Percentiles rank a stretch among this genome's conserved stretches.
phyloP scores from a whole-genome alignment of 2,113 vertebrate genomes.

The Lepus americanus region DNA sequence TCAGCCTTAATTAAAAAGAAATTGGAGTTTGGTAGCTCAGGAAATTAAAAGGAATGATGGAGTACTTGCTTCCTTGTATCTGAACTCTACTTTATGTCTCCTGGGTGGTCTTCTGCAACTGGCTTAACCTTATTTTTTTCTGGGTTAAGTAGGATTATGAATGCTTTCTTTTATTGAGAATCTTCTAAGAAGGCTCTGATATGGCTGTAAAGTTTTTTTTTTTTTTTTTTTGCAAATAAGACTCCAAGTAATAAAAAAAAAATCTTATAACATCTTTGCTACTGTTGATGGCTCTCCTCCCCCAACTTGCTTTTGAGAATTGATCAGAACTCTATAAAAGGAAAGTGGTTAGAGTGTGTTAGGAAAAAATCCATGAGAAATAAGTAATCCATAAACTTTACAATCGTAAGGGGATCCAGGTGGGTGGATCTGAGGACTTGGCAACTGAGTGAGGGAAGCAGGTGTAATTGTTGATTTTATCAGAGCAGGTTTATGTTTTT shows the following conservation, averaged over 20 bases:
- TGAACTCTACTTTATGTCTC: not conserved
- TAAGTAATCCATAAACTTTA: constrained; percentile 79
- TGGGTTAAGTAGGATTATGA: constrained; percentile 24
- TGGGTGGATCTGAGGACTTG: constrained; percentile 79
- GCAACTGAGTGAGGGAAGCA: constrained; percentile 67
- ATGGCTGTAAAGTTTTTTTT: constrained; percentile 50
- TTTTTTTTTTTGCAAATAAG: not conserved
- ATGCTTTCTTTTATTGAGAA: not conserved
- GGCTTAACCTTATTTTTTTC: constrained; percentile 5
- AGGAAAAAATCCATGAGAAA: constrained; percentile 58
- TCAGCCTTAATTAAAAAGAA: constrained; percentile 7
- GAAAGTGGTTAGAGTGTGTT: constrained; percentile 53
- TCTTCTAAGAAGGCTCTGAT: constrained; percentile 6
- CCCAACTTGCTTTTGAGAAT: constrained; percentile 51
- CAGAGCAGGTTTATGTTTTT: constrained; percentile 63
- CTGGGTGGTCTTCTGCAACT: constrained; percentile 8
- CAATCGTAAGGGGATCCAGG: constrained; percentile 65
- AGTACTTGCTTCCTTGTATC: not conserved
- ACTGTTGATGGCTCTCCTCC: constrained; percentile 37
- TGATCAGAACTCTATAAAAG: constrained; percentile 61
- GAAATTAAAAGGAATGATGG: not conserved
- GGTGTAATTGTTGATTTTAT: constrained; percentile 79
- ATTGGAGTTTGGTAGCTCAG: not conserved
- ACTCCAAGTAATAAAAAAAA: constrained; percentile 55
- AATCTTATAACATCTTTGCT: constrained; percentile 49